Base-by-base conservation (phyloP, 64 coral and sea anemone genomes). In the Actinia tenebrosa region DNA sequence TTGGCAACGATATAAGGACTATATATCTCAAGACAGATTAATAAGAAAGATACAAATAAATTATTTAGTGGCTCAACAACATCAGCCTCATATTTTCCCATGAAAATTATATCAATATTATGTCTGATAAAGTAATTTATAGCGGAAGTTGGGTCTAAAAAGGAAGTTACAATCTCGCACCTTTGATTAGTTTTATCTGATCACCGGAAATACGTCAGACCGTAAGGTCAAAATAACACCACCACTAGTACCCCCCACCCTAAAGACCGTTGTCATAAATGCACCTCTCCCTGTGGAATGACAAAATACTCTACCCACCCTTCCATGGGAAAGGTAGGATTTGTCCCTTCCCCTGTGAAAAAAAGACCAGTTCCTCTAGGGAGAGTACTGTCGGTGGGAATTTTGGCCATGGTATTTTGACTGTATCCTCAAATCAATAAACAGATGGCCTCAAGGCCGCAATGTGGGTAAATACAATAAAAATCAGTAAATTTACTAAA, bases 221-320 rank as follows among this genome's bases (percentile, higher is more conserved):
- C 63, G 22, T 66, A n/a, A 66, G 10, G 69, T 42, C 69, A 72
- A 72, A 66, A 72, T 72, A 72, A 26, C 69, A 72, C 2, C 69
- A 26, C 25, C 26, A 72, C n/a, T 69, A 89, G 23, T 53, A 59
- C 23, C 83, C 61, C 16, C 58, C n/a, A 3, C n/a, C n/a, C 16
- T 54, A 75, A 77, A 45, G 64, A 7, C 69, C 3, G 11, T 37
- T 30, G 1, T 16, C 20, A 66, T 72, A 25, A 72, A 68, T 43
- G 1, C 75, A 46, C 88, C 69, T 26, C 75, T 26, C 45, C 88
- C 61, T 66, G 30, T 56, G 64, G 88, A 16, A 54, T 56, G 60
- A 82, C 78, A 89, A 19, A 10, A 64, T 20, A 72, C 66, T 71
- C 54, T 50, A 66, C 15, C 16, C 25, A 26, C 60, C 25, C 42